Evolutionary conservation across 2,888 invertebrate genomes (phyloP).

Genomic region (Ommatoiulus sabulosus): DNA sequence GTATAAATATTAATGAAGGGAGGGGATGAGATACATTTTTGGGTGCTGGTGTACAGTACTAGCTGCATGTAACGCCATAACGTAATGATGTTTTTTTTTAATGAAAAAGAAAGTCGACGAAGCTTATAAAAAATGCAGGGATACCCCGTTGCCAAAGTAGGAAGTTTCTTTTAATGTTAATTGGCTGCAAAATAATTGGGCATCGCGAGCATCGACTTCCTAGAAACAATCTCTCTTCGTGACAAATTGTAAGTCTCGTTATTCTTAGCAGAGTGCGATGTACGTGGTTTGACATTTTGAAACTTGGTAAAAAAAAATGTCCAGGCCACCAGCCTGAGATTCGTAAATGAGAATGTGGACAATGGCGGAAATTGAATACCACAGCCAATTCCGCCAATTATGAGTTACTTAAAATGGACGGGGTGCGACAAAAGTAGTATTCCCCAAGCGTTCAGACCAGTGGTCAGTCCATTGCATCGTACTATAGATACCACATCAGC

Average conservation of each 20-base stretch:
- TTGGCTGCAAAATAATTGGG: background rate
- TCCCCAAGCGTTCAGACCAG: too few species aligned
- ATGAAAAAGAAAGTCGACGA: background rate
- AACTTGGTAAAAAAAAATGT: too few species aligned
- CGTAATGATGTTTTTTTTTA: background rate
- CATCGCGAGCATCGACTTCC: background rate
- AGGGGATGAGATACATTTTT: background rate
- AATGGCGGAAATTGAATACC: background rate
- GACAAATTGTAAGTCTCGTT: background rate
- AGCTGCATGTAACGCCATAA: background rate
- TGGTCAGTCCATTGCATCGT: too few species aligned
- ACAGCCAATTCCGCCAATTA: background rate
- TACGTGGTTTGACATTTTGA: too few species aligned
- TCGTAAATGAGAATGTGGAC: background rate
- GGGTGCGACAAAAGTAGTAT: too few species aligned
- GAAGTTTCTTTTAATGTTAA: conserved; percentile 19
- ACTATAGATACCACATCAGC: too few species aligned
- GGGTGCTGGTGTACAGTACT: background rate
- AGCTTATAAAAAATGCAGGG: conserved; percentile 22
- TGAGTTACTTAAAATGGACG: too few species aligned
- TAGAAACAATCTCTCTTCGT: background rate
- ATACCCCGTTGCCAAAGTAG: background rate
- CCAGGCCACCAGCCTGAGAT: too few species aligned
- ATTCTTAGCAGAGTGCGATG: too few species aligned
- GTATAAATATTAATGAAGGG: conserved; percentile 35